Base-by-base conservation (phyloP, 1,140 invertebrate genomes). In the Physella acuta region DNA sequence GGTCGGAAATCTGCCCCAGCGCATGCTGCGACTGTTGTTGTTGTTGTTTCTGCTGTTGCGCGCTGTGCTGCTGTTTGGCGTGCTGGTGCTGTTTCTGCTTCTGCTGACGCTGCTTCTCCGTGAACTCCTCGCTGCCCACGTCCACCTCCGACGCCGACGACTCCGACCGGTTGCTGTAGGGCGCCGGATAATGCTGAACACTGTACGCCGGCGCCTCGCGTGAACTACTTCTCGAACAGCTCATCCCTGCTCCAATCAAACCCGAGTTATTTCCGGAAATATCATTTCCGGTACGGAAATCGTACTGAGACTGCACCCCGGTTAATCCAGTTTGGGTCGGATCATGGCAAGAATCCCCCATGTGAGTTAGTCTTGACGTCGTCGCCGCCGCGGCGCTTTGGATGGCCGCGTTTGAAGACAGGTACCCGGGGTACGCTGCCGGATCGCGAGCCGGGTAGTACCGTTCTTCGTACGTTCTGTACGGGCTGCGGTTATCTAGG, bases 71-170 rank as follows among this genome's bases (percentile, higher is more conserved):
- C 59, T 63, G 58, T 52, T 72, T 58, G 3, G 69, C 67, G 20
- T 67, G 64, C 14, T 64, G 67, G 4, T 62, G 61, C 26, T 72
- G 62, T 26, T 59, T 39, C 24, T 67, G 56, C 31, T 71, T 58
- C 30, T 71, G 60, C 1, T 53, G 37, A 28, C 69, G 71, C 56
- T 71, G 63, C 68, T 77, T 79, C 20, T 81, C 80, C 24, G 75
- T 72, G 58, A 81, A 80, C 16, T 83, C 81, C 39, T 73, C 76
- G 58, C 72, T 78, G 16, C 76, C 76, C 34, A 81, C 79, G 56
- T 82, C 81, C 52, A 81, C 78, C 49, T 83, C 81, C 16, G 81
- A 83, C 24, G 76, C 78, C 1, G 80, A 82, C 17, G 81, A 83
- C 56, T 83, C 81, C 3, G 81, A 81, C 56, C 76, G 68, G 74